phyloP scores from a whole-genome alignment of 2,888 invertebrate species.

The Rosalia funebris region DNA sequence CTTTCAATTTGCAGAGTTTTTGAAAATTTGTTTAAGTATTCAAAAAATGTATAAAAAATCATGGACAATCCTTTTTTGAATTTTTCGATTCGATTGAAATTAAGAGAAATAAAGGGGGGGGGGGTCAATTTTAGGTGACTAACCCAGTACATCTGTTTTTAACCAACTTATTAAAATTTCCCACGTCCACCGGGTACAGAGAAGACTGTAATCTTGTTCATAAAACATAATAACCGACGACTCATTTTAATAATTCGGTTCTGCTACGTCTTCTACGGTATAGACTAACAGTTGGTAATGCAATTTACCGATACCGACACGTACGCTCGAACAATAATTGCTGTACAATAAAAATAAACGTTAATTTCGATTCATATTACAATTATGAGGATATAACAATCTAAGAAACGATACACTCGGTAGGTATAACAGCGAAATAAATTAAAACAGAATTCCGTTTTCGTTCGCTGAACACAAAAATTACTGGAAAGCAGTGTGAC shows the following conservation, averaged over 20 bases:
- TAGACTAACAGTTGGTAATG: neutral
- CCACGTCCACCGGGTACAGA: no score
- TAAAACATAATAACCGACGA: neutral
- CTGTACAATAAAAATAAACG: neutral
- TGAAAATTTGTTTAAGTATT: no score
- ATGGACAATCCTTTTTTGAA: no score
- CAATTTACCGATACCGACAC: neutral
- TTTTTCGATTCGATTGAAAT: no score
- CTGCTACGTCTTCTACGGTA: neutral
- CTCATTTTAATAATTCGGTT: no score
- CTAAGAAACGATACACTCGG: neutral
- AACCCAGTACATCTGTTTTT: no score
- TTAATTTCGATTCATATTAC: no score
- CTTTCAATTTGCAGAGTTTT: no score
- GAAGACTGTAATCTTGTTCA: neutral
- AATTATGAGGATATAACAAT: neutral
- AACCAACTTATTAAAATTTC: no score
- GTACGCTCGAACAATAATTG: neutral
- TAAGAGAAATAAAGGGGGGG: no score
- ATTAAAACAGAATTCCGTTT: slow-evolving; percentile 26
- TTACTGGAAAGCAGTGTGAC: slow-evolving; percentile 23
- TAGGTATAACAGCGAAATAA: slow-evolving; percentile 1
- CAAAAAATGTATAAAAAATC: no score
- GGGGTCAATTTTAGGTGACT: no score
- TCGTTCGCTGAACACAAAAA: slow-evolving; percentile 30